phyloP scores from a whole-genome alignment of 1,140 invertebrate genomes.

The Ceratina japonica region DNA sequence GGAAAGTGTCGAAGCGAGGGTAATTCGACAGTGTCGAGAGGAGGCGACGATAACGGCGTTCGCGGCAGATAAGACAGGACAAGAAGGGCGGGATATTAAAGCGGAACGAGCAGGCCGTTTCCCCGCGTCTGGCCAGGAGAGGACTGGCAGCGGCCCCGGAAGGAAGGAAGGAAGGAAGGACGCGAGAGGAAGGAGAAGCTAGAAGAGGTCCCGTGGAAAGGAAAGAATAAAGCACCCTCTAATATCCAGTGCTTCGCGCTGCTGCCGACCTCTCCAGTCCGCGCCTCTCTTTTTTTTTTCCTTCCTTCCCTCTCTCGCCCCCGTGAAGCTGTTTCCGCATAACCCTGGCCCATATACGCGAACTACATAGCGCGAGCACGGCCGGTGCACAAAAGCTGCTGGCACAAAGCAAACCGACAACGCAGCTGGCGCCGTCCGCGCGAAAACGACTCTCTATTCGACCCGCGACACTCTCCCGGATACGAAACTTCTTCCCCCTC shows the following conservation, averaged over 20 bases:
- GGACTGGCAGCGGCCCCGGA: background rate
- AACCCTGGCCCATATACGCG: slow-evolving; percentile 56
- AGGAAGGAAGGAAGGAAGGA: slow-evolving; percentile 6
- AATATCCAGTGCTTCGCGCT: slow-evolving; percentile 28
- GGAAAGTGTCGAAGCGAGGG: background rate
- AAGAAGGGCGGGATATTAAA: slow-evolving; percentile 12
- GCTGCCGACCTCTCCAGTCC: slow-evolving; percentile 8
- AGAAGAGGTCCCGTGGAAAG: background rate
- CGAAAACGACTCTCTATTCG: background rate
- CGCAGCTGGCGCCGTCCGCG: too few relatives aligned
- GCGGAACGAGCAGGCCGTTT: background rate
- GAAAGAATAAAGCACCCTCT: slow-evolving; percentile 30
- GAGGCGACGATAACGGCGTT: slow-evolving; percentile 47
- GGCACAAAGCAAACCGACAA: slow-evolving; percentile 25
- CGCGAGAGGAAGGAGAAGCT: too few relatives aligned
- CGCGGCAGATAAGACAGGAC: background rate
- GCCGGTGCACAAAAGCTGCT: slow-evolving; percentile 46
- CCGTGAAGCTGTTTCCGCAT: slow-evolving; percentile 24
- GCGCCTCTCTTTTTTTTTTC: background rate
- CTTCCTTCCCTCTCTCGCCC: too few relatives aligned
- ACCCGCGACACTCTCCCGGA: background rate
- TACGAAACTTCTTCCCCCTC: slow-evolving; percentile 30
- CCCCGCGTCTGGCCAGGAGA: background rate
- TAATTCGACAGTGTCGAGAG: slow-evolving; percentile 50
- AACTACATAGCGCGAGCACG: background rate